Percentiles rank a stretch among this genome's conserved stretches.
Evolutionary conservation across 2,113 vertebrate genomes (phyloP).

Genomic region (Naja naja): DNA sequence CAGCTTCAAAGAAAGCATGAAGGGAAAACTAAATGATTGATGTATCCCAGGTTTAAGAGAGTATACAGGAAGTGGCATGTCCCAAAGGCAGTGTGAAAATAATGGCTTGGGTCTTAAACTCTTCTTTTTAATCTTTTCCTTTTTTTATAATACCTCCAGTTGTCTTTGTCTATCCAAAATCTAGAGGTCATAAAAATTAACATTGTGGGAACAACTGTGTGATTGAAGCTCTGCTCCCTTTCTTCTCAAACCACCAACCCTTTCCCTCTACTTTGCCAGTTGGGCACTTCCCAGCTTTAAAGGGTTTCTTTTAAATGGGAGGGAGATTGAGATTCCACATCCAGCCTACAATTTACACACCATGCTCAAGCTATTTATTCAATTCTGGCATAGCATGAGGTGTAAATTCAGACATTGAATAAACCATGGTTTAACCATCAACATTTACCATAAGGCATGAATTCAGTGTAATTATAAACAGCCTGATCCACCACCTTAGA

Average conservation of each 20-base stretch:
- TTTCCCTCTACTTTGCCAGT: too few species aligned
- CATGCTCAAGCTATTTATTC: neutral
- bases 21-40: neutral
- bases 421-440: neutral
- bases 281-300: neutral
- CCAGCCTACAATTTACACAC: neutral
- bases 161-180: neutral
- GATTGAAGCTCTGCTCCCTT: neutral
- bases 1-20: neutral
- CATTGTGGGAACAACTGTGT: neutral
- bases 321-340: neutral
- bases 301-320: neutral
- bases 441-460: neutral
- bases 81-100: neutral
- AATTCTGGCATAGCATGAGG: neutral
- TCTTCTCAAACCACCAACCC: neutral
- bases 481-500: neutral
- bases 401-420: neutral
- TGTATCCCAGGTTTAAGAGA: neutral
- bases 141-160: neutral
- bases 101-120: neutral
- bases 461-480: neutral
- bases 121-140: neutral
- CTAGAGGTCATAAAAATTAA: neutral
- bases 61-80: neutral